Evolutionary conservation across 2,797 vertebrate genomes (phyloP), one percentile per base, ranked within the genome.

Genomic region (Calcarius lapponicus): DNA sequence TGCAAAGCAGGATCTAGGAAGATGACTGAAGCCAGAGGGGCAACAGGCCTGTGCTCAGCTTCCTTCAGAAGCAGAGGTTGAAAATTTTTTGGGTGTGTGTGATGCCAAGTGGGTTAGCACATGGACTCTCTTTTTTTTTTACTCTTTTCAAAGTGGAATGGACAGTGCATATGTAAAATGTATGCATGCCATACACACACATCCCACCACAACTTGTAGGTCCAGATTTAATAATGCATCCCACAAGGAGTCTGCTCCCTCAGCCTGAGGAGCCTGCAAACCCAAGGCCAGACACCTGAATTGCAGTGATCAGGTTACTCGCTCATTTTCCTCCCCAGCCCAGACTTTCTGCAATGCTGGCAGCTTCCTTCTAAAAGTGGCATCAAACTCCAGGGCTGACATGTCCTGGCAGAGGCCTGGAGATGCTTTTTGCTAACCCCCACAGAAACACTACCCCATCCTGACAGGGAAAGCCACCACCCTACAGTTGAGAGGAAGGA

Each of bases 1-100:
- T 47, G 80, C 82, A 81, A 76, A 90, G 85, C 80, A 76, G 60
- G 17, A n/a, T 88, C 90, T 82, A 79, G 71, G 80, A 91, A 86
- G 76, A 26, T 3, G 24, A 10, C 60, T 36, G 73, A 70, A 90
- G 70, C 43, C 64, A 79, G 58, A 72, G 43, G 34, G 31, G 36
- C 70, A 25, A 42, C 0, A 8, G 3, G 38, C 8, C 60, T 62
- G 10, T 12, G 61, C 31, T 85, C n/a, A 11, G 32, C 10, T 74
- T 50, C 34, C 31, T 72, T 57, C 76, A 70, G 31, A 36, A 74
- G 56, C 28, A 57, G 64, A 61, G 38, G 36, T 0, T 15, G 34
- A 66, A 53, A 29, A 51, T 21, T 32, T 13, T 66, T n/a, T 0
- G 0, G 15, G 8, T 3, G 28, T 2, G 38, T 22, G 56, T 11